phyloP scores from a whole-genome alignment of 2,888 invertebrate species.

The Malacosoma neustria region DNA sequence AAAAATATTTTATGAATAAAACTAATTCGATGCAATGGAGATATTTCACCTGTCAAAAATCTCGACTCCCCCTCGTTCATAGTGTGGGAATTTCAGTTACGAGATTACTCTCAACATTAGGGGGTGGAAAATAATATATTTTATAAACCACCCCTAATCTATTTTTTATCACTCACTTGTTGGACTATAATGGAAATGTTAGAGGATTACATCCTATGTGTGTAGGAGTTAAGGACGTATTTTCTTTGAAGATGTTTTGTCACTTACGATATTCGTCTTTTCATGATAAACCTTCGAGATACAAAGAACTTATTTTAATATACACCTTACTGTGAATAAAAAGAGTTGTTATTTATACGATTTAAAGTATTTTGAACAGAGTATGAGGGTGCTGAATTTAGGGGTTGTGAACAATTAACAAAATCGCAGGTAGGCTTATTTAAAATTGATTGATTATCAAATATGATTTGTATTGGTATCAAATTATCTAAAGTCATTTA shows the following conservation, averaged over 20 bases:
- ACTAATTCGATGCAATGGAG: slow-evolving; percentile 9
- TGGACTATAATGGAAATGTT: no score
- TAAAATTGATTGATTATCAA: slow-evolving; percentile 37
- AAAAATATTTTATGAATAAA: no score
- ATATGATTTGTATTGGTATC: slow-evolving; percentile 14
- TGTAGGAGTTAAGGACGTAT: no score
- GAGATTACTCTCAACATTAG: slow-evolving; percentile 40
- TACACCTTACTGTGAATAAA: no score
- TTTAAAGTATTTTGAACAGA: neutral
- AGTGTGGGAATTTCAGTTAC: slow-evolving; percentile 72
- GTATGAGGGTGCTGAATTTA: slow-evolving; percentile 49
- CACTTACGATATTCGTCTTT: no score
- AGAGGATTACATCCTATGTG: no score
- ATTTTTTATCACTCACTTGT: slow-evolving; percentile 63
- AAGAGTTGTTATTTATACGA: slow-evolving; percentile 1
- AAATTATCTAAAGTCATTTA: neutral
- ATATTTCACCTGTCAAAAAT: slow-evolving; percentile 15
- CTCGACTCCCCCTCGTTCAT: slow-evolving; percentile 16
- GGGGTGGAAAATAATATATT: slow-evolving; percentile 65
- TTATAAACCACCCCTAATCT: slow-evolving; percentile 71
- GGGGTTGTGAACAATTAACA: slow-evolving; percentile 64
- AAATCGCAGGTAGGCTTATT: slow-evolving; percentile 61
- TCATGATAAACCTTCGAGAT: no score
- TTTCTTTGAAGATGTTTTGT: no score
- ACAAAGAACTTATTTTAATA: no score